Percentiles rank a stretch among this genome's conserved stretches.
phyloP scores from a whole-genome alignment of 2,797 vertebrate species.

The Notolabrus celidotus region DNA sequence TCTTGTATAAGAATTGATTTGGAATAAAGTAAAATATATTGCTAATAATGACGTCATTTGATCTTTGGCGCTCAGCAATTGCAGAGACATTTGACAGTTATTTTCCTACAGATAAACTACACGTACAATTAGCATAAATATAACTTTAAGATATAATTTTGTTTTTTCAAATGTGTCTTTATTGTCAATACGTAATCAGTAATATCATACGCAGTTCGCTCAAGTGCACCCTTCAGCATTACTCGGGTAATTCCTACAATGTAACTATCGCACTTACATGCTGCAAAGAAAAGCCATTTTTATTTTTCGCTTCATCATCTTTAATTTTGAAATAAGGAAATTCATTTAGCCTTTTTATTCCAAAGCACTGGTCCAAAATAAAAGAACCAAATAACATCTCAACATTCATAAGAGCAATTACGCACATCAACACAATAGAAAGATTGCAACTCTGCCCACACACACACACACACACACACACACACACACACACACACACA shows the following conservation, averaged over 20 bases:
- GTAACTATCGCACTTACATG: slow-evolving; percentile 4
- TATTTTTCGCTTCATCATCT: slow-evolving; percentile 3
- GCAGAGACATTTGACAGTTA: neutral
- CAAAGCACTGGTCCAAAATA: neutral
- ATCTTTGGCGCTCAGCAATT: neutral
- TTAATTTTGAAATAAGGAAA: slow-evolving; percentile 2
- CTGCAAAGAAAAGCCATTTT: slow-evolving; percentile 3
- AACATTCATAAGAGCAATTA: slow-evolving; percentile 7
- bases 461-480: too few relatives aligned
- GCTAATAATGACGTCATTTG: slow-evolving; percentile 14
- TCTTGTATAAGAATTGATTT: neutral
- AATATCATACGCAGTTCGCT: too few relatives aligned
- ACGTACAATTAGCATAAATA: neutral
- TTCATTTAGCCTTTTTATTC: neutral
- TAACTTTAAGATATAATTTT: neutral
- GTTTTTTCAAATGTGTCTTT: neutral
- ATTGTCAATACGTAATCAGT: neutral
- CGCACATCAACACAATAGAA: neutral
- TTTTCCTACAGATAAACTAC: neutral
- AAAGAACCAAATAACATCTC: neutral
- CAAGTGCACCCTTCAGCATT: too few relatives aligned
- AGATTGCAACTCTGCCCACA: neutral
- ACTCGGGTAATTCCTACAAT: slow-evolving; percentile 8
- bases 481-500: too few relatives aligned
- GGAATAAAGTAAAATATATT: neutral